A percentile compares a stretch with the other conserved stretches of the same genome.
phyloP scores from a whole-genome alignment of 2,888 invertebrate genomes.

The Villa cingulata region DNA sequence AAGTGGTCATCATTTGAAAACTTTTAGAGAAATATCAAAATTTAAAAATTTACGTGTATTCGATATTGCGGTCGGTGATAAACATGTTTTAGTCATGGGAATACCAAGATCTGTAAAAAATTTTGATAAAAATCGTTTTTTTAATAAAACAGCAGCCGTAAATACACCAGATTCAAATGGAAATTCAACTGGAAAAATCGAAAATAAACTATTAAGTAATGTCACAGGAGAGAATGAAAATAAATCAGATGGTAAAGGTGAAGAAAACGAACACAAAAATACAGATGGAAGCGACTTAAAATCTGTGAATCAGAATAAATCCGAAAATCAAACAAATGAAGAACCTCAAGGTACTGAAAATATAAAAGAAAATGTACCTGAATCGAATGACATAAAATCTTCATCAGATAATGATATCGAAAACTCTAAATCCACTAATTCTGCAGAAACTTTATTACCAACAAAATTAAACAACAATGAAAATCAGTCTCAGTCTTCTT shows the following conservation, averaged over 20 bases:
- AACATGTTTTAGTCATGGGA: slow-evolving; percentile 31
- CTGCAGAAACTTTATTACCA: too few relatives aligned
- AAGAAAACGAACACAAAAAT: background rate
- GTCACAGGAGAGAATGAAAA: background rate
- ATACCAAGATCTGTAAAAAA: slow-evolving; percentile 23
- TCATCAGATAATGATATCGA: too few relatives aligned
- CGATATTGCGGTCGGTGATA: slow-evolving; percentile 31
- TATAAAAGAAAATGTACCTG: too few relatives aligned
- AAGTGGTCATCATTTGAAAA: slow-evolving; percentile 34
- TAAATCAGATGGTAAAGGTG: background rate
- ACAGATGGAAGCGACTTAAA: background rate
- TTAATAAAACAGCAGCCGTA: background rate
- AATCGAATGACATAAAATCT: too few relatives aligned
- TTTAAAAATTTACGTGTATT: slow-evolving; percentile 31
- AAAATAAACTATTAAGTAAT: background rate
- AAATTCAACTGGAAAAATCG: background rate
- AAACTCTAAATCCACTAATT: too few relatives aligned
- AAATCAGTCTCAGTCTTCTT: too few relatives aligned
- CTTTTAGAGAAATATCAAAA: slow-evolving; percentile 35
- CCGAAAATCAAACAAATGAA: too few relatives aligned
- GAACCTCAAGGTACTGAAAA: too few relatives aligned
- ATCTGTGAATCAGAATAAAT: too few relatives aligned
- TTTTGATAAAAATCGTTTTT: slow-evolving; percentile 3
- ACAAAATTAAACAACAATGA: too few relatives aligned
- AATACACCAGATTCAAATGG: background rate